These are phyloP conservation scores for Caenorhabditis becei DNA, from an alignment of 2,888 invertebrate genomes.

Conservation along the genomic window DNA sequence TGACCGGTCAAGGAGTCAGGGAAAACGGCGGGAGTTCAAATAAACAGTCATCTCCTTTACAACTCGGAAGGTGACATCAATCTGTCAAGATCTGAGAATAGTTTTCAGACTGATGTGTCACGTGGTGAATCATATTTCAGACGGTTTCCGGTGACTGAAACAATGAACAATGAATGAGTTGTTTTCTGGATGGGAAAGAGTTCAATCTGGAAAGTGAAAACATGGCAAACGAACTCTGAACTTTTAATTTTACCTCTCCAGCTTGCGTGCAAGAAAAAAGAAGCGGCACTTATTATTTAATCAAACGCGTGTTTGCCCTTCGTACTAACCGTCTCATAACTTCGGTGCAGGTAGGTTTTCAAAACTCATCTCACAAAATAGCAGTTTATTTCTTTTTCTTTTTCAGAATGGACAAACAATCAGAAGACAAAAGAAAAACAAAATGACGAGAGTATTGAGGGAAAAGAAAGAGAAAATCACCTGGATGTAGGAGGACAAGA, in stretches of 20 bases:
- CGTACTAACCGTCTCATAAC: constrained; percentile 19
- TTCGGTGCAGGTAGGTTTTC: neutral
- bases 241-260: constrained; percentile 1
- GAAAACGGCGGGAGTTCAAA: constrained; percentile 12
- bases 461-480: constrained; percentile 18
- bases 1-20: constrained; percentile 40
- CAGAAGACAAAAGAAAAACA: neutral
- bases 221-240: constrained; percentile 2
- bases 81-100: neutral
- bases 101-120: neutral
- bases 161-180: neutral
- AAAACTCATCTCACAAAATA: neutral
- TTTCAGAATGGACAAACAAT: constrained; percentile 9
- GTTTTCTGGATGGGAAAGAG: too few relatives aligned
- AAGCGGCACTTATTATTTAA: constrained; percentile 33
- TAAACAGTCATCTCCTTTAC: neutral
- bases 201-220: neutral
- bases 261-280: constrained; percentile 10
- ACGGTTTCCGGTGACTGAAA: constrained; percentile 5
- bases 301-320: constrained; percentile 43
- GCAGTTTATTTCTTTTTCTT: neutral
- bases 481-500: constrained; percentile 44
- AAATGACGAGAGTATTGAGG: constrained; percentile 1
- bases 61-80: neutral
- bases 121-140: neutral